phyloP scores from a whole-genome alignment of 2,888 invertebrate species.

The Sphaerophoria taeniata region DNA sequence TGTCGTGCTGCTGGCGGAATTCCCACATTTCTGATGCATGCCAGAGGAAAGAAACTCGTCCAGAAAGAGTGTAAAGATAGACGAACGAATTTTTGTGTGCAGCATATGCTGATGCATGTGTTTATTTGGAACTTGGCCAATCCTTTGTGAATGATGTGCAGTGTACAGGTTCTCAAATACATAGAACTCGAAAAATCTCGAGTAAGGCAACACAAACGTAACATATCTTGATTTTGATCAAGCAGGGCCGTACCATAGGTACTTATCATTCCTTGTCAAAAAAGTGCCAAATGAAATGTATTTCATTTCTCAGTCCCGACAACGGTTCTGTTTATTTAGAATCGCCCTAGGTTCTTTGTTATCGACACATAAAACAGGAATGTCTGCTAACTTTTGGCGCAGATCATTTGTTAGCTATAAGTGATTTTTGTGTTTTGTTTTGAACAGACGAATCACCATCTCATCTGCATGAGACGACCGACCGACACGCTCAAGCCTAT shows the following conservation, averaged over 20 bases:
- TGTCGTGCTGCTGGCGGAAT: constrained; percentile 57
- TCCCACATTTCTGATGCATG: constrained; percentile 69
- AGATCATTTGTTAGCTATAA: constrained; percentile 6
- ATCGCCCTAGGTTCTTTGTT: constrained; percentile 56
- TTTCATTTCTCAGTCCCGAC: background rate
- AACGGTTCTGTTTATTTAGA: constrained; percentile 9
- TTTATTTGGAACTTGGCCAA: constrained; percentile 67
- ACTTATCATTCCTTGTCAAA: too few species aligned
- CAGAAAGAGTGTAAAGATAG: constrained; percentile 56
- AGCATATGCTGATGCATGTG: background rate
- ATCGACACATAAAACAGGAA: constrained; percentile 63
- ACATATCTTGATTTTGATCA: constrained; percentile 1
- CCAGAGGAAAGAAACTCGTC: constrained; percentile 32
- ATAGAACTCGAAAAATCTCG: constrained; percentile 44
- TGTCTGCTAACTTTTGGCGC: constrained; percentile 38
- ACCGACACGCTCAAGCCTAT: background rate
- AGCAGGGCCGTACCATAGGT: constrained; percentile 19
- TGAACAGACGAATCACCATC: constrained; percentile 55
- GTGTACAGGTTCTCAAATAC: constrained; percentile 19
- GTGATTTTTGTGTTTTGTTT: constrained; percentile 1
- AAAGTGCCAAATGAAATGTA: too few species aligned
- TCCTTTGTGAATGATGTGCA: constrained; percentile 41
- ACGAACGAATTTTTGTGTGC: background rate
- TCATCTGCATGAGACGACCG: constrained; percentile 43
- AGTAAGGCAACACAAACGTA: constrained; percentile 36